Conservation (phyloP, 2,888 invertebrate genomes). For the Tenthredo amoena region DNA sequence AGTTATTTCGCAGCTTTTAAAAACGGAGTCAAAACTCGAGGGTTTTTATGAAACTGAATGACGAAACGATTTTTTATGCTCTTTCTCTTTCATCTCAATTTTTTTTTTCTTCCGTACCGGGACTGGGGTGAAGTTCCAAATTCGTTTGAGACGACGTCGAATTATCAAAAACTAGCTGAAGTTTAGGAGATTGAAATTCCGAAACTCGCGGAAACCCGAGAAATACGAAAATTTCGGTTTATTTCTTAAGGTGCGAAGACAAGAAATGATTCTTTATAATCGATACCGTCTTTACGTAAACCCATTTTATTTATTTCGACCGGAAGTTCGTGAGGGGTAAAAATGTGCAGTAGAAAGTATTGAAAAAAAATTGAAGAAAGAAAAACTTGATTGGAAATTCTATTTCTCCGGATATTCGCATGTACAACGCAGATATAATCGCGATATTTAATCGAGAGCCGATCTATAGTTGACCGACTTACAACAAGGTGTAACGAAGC, state of each 20-base stretch:
- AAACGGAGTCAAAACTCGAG: slow-evolving; percentile 9
- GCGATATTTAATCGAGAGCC: neutral
- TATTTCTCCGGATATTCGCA: neutral
- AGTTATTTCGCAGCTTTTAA: neutral
- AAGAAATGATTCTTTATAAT: no score
- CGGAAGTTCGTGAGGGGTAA: neutral
- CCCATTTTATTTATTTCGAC: no score
- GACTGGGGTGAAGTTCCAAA: no score
- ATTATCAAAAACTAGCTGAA: no score
- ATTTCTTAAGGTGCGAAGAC: no score
- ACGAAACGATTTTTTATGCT: neutral
- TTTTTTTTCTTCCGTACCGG: neutral
- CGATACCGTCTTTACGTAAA: no score
- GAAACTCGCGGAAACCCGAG: no score
- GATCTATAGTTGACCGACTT: slow-evolving; percentile 37
- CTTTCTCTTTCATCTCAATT: neutral
- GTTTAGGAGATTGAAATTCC: no score
- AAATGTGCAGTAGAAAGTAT: neutral
- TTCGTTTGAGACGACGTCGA: no score
- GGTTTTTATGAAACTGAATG: neutral
- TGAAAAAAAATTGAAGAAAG: neutral
- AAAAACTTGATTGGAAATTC: neutral
- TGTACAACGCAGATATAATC: neutral
- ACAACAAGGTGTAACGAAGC: slow-evolving; percentile 46
- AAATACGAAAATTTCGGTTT: no score